Evolutionary conservation across 2,797 vertebrate species (phyloP).

Genomic region (Myotis myotis): DNA sequence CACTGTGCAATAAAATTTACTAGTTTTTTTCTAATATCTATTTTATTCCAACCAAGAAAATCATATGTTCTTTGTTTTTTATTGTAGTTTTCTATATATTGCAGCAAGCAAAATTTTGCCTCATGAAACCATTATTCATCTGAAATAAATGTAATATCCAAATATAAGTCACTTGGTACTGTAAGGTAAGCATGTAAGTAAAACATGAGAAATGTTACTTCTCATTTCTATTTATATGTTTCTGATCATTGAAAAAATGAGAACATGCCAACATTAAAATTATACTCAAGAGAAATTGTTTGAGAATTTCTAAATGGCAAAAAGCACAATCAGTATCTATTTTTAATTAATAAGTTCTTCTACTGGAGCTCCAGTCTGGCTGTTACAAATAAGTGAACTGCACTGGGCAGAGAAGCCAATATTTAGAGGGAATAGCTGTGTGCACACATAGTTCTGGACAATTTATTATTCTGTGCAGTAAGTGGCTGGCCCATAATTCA

Average conservation of each 20-base stretch:
- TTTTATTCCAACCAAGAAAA: background rate
- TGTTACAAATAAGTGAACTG: slow-evolving; percentile 49
- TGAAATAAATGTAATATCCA: slow-evolving; percentile 40
- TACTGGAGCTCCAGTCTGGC: background rate
- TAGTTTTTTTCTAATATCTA: background rate
- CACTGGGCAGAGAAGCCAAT: slow-evolving; percentile 59
- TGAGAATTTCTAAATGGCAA: slow-evolving; percentile 47
- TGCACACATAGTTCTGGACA: slow-evolving; percentile 68
- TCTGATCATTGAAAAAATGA: slow-evolving; percentile 51
- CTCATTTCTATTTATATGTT: slow-evolving; percentile 36
- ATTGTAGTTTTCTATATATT: background rate
- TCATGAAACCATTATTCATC: background rate
- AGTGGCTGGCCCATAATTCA: slow-evolving; percentile 83
- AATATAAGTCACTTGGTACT: slow-evolving; percentile 49
- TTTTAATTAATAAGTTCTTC: slow-evolving; percentile 47
- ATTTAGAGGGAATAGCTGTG: slow-evolving; percentile 65
- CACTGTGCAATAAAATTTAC: background rate
- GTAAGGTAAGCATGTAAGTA: slow-evolving; percentile 32
- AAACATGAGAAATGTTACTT: slow-evolving; percentile 45
- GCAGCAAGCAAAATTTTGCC: background rate
- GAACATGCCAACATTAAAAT: slow-evolving; percentile 34
- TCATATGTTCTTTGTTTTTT: background rate
- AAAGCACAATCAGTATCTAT: slow-evolving; percentile 26
- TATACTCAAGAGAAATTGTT: slow-evolving; percentile 30
- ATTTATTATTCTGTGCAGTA: slow-evolving; percentile 83